These are phyloP conservation scores for Neoitamus cyanurus DNA, from an alignment of 2,888 invertebrate genomes.

Conservation along the genomic window DNA sequence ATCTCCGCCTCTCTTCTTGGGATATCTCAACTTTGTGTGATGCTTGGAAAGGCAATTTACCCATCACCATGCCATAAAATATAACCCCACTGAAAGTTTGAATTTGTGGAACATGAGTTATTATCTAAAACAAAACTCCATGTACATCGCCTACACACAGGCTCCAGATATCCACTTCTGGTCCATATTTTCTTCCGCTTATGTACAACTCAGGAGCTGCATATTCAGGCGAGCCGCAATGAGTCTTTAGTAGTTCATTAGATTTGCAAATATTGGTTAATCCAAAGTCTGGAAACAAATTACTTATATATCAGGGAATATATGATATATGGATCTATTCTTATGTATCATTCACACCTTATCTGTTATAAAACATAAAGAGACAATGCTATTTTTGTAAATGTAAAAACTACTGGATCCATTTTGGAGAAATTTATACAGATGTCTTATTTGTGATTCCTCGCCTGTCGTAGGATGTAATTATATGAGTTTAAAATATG, in stretches of 20 bases:
- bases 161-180: slow-evolving; percentile 84
- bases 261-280: slow-evolving; percentile 76
- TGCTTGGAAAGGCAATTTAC: slow-evolving; percentile 75
- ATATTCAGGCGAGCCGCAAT: slow-evolving; percentile 83
- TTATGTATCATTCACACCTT: too few species aligned
- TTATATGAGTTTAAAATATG: too few species aligned
- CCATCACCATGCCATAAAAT: slow-evolving; percentile 80
- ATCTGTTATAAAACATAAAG: too few species aligned
- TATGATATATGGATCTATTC: too few species aligned
- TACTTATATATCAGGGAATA: background rate
- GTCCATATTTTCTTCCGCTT: slow-evolving; percentile 76
- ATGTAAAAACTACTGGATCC: too few species aligned
- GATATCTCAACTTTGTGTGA: slow-evolving; percentile 64
- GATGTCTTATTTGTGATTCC: too few species aligned
- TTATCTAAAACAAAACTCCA: background rate
- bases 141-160: slow-evolving; percentile 66
- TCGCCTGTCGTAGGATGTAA: too few species aligned
- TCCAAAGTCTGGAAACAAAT: slow-evolving; percentile 73
- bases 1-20: slow-evolving; percentile 70
- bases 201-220: slow-evolving; percentile 82
- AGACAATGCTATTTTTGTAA: too few species aligned
- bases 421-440: too few species aligned
- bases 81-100: slow-evolving; percentile 74
- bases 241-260: slow-evolving; percentile 74
- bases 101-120: slow-evolving; percentile 6